These are phyloP conservation scores for Lagocephalus sceleratus DNA, from an alignment of 2,797 vertebrate species.

Conservation along the genomic window DNA sequence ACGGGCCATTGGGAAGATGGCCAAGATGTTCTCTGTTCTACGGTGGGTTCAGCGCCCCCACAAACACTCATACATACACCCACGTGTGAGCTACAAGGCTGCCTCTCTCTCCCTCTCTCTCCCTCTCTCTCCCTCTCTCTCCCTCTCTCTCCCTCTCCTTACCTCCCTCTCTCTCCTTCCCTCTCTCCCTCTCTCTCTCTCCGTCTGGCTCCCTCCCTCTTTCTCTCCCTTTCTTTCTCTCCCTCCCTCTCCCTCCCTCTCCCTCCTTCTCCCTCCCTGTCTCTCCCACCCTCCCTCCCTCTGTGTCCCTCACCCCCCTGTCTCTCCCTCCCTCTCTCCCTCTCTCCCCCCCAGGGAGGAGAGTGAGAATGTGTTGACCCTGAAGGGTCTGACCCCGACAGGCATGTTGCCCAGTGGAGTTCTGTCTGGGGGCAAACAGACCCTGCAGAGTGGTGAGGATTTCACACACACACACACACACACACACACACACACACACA, in stretches of 20 bases:
- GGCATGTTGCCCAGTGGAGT: slow-evolving; percentile 84
- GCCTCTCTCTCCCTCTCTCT: not conserved
- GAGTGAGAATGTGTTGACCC: slow-evolving; percentile 83
- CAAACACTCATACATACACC: not conserved
- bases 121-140: slow-evolving; percentile 14
- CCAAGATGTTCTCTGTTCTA: slow-evolving; percentile 79
- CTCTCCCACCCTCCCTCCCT: not conserved
- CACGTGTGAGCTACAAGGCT: not conserved
- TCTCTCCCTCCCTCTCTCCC: not conserved
- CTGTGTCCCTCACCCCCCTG: slow-evolving; percentile 8
- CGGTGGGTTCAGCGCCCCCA: slow-evolving; percentile 53
- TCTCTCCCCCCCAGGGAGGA: slow-evolving; percentile 72
- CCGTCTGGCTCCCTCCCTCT: not conserved
- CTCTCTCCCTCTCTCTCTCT: slow-evolving; percentile 15
- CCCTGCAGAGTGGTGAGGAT: slow-evolving; percentile 80
- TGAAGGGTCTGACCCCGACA: slow-evolving; percentile 82
- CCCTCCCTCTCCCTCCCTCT: slow-evolving; percentile 10
- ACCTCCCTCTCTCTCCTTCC: slow-evolving; percentile 3
- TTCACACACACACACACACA: slow-evolving; percentile 12
- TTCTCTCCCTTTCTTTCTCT: slow-evolving; percentile 9
- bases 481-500: slow-evolving; percentile 16
- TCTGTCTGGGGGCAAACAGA: slow-evolving; percentile 81
- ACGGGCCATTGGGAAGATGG: slow-evolving; percentile 84
- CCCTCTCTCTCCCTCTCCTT: slow-evolving; percentile 1
- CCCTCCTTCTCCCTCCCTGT: slow-evolving; percentile 2